Evolutionary conservation across 2,797 vertebrate genomes (phyloP), one percentile per base, ranked within the genome.

Genomic region (Stomatorhinus walkeri): DNA sequence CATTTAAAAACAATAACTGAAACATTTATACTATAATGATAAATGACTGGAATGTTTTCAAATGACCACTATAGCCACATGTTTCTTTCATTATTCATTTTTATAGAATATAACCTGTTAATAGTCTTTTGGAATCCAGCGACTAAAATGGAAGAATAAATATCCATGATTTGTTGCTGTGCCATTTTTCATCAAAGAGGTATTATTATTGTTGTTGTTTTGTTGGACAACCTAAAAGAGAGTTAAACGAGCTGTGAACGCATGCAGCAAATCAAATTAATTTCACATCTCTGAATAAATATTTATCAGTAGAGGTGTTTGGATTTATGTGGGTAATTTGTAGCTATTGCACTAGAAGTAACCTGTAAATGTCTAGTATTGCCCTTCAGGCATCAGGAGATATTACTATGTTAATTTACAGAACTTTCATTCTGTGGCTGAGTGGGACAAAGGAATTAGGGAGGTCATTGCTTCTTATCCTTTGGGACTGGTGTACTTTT

Each of bases 271-370:
- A 89, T 90, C 87, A 88, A 88, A 92, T 91, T 91, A 88, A 90
- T 89, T 89, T 90, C 59, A 87, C 88, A 81, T 91, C 91, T 90
- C 86, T 90, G 90, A 92, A 92, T 92, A 92, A 92, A 93, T 93
- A 93, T 92, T 92, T 92, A 91, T 92, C 92, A 92, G 91, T 90
- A 79, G 72, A 88, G 87, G 90, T 51, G 81, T 79, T 86, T 89
- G 68, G 88, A 91, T 93, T 91, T 91, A 90, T 90, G 90, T 84
- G 89, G 88, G 90, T 92, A 90, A 92, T 91, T 91, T 88, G 61
- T 85, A 88, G 90, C 85, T 48, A 88, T 88, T 89, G 88, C 90
- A 89, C 87, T 87, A 87, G 90, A 90, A 88, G 88, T 51, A 76
- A 83, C 87, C 90, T 89, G 90, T 87, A 90, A 88, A 90, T 89